Percentiles rank a stretch among this genome's conserved stretches.
These are phyloP conservation scores for Drosophila pallidifrons DNA, from an alignment of 1,140 invertebrate genomes.

Conservation along the genomic window DNA sequence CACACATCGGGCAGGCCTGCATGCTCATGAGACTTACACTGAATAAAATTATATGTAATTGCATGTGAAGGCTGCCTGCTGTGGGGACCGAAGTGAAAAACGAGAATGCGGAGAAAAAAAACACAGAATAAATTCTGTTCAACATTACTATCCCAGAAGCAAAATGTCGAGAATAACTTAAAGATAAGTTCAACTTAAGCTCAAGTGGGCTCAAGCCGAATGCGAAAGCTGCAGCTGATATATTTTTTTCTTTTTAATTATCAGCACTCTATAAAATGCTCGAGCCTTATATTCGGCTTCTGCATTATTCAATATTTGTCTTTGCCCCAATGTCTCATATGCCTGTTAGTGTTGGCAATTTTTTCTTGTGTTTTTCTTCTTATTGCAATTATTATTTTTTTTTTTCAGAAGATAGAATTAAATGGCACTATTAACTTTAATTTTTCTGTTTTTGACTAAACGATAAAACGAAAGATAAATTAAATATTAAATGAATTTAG, in stretches of 20 bases:
- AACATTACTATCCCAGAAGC: constrained; percentile 21
- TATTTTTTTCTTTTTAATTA: constrained; percentile 11
- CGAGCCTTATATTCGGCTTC: constrained; percentile 33
- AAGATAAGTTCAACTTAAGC: constrained; percentile 4
- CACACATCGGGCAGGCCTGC: constrained; percentile 1
- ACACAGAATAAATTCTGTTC: constrained; percentile 26
- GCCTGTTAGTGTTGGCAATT: no score
- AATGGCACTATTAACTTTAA: no score
- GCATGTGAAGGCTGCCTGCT: constrained; percentile 2
- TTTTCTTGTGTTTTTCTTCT: no score
- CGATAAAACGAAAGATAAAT: no score
- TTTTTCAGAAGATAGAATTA: no score
- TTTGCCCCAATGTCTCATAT: constrained; percentile 31
- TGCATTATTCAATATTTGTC: constrained; percentile 66
- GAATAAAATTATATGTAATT: constrained; percentile 50
- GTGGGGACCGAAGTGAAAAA: constrained; percentile 32
- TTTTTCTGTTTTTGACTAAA: no score
- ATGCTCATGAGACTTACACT: constrained; percentile 45
- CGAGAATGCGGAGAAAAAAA: constrained; percentile 5
- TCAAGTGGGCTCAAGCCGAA: not conserved
- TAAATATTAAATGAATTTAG: no score
- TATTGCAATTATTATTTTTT: no score
- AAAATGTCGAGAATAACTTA: constrained; percentile 7
- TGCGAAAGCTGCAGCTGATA: not conserved
- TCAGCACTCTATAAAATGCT: constrained; percentile 21